Percentiles rank a stretch among this genome's conserved stretches.
These are phyloP conservation scores for Sternotherus odoratus DNA, from an alignment of 2,797 vertebrate genomes.

Conservation along the genomic window DNA sequence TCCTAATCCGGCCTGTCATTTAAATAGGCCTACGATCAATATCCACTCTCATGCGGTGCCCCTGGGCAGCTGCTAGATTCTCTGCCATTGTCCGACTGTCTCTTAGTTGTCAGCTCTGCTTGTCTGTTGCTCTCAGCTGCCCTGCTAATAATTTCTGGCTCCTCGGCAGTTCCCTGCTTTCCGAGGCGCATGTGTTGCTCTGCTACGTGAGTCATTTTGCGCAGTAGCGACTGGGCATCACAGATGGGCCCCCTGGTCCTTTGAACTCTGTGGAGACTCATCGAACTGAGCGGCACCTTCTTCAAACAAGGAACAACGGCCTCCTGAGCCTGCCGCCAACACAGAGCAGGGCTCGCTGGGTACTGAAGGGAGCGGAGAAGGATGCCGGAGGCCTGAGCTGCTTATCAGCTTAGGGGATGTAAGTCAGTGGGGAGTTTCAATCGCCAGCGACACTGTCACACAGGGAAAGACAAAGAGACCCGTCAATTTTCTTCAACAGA, in stretches of 20 bases:
- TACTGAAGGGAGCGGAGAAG: slow-evolving; percentile 78
- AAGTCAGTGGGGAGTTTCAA: slow-evolving; percentile 84
- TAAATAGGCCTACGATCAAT: background rate
- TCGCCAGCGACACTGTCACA: slow-evolving; percentile 65
- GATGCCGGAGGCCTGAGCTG: slow-evolving; percentile 82
- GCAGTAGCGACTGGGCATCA: accelerated
- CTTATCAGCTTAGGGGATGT: slow-evolving; percentile 90
- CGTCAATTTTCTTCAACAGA: slow-evolving; percentile 54
- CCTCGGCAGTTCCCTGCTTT: background rate
- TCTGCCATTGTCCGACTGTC: background rate
- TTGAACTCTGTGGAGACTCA: background rate
- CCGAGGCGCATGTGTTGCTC: accelerated
- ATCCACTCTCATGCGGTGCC: background rate
- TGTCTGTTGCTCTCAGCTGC: background rate
- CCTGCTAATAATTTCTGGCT: background rate
- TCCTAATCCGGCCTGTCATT: background rate
- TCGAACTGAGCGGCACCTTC: background rate
- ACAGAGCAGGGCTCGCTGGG: slow-evolving; percentile 53
- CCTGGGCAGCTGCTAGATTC: background rate
- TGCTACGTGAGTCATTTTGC: background rate
- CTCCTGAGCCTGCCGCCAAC: slow-evolving; percentile 58
- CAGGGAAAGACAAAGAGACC: slow-evolving; percentile 49
- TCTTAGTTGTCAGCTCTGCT: background rate
- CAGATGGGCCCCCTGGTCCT: background rate
- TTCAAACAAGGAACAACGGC: background rate